Evolutionary conservation across 2,888 invertebrate genomes (phyloP), one percentile per base, ranked within the genome.

Genomic region (Empis stercorea): DNA sequence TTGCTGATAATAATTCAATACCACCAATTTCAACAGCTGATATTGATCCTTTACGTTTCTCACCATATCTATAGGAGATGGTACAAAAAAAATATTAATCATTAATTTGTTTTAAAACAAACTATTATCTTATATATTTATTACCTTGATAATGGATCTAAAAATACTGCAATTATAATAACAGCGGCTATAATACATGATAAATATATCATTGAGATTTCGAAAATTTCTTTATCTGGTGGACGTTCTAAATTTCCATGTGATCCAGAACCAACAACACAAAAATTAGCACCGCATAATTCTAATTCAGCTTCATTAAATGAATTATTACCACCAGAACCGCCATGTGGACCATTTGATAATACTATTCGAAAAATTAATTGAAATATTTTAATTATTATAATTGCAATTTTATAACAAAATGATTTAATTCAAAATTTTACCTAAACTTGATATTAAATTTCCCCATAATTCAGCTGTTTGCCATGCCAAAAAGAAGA

Each of bases 401-500:
- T 20, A 20, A 20, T 20, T 20, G 20, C 5, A 3, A 20, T 20
- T 20, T 20, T 20, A 4, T 20, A 4, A 4, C 4, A 20, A 20
- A 20, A 20, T 20, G 5, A 4, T 20, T 4, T 20, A 20, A 4
- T 20, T 20, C n/a, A n/a, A n/a, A n/a, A n/a, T n/a, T 59, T 57
- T 57, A 68, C 67, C 68, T 59, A 88, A 76, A 55, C 92, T 93
- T n/a, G 93, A 93, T 61, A 94, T 84, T 52, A 96, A 78, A 71
- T 96, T 96, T 63, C 96, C 95, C 87, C 93, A 91, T 43, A 96
- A 80, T 72, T 95, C 89, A 58, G 95, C 89, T 14, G 93, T 87
- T 70, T 96, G 95, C 84, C 95, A 95, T 55, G 95, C 88, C 59
- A 95, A 80, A 76, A 97, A 97, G 81, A 97, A 97, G 78, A 95